These are phyloP conservation scores for Streptopelia turtur DNA, from an alignment of 2,797 vertebrate species.

Conservation along the genomic window DNA sequence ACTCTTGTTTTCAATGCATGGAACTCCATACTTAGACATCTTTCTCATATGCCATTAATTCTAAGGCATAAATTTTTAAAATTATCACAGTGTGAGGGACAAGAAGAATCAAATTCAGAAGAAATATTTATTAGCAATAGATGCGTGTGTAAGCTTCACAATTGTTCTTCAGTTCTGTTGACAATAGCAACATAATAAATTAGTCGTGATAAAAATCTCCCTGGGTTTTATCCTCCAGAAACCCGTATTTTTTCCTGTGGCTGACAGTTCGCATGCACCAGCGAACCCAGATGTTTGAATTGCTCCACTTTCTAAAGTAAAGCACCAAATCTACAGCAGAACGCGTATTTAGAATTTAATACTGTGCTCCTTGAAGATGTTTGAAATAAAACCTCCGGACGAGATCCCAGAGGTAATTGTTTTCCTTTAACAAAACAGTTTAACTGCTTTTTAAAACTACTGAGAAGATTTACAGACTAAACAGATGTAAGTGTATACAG, in stretches of 20 bases:
- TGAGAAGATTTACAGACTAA: slow-evolving; percentile 57
- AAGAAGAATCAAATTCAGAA: not conserved
- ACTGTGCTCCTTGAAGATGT: not conserved
- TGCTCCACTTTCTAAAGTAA: not conserved
- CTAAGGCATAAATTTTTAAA: not conserved
- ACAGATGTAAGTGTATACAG: slow-evolving; percentile 22
- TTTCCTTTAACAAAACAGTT: slow-evolving; percentile 53
- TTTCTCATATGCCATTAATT: not conserved
- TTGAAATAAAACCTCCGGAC: slow-evolving; percentile 4
- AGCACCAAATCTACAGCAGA: not conserved
- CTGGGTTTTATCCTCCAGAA: not conserved
- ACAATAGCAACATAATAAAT: not conserved
- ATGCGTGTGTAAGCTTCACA: not conserved
- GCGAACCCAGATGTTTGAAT: not conserved
- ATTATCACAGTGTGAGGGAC: not conserved
- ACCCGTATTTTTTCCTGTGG: not conserved
- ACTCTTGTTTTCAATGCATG: not conserved
- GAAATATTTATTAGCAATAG: not conserved
- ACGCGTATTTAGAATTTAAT: not conserved
- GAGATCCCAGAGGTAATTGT: slow-evolving; percentile 8
- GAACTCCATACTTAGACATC: not conserved
- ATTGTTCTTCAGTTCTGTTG: not conserved
- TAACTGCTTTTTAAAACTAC: slow-evolving; percentile 31
- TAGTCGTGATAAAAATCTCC: not conserved
- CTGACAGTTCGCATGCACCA: not conserved